Evolutionary conservation across 2,888 invertebrate species (phyloP), one percentile per base, ranked within the genome.

Genomic region (Phyllotreta striolata): DNA sequence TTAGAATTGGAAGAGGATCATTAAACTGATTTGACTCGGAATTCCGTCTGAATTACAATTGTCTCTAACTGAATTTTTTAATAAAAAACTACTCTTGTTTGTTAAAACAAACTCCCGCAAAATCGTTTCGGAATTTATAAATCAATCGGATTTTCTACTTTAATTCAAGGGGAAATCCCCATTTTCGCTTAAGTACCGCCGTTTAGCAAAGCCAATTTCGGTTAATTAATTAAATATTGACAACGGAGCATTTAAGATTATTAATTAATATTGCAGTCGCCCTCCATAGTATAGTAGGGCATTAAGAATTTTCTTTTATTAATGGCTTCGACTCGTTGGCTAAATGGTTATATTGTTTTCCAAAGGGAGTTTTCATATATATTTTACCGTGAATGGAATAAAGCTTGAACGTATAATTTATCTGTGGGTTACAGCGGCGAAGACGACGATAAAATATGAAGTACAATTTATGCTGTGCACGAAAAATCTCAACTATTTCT

Each of bases 161-260:
- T 12, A 37, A 24, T 13, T 49, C 38, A 24, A 24, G 24, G 1
- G 54, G 43, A 52, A 57, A 58, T 52, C 34, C 47, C 2, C 39
- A 59, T 55, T 59, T 39, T 34, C 39, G 12, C 49, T 39, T 40
- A 60, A 60, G 35, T 51, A 43, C 43, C 43, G 41, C 51, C 43
- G 35, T 37, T 46, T 24, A n/a, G 1, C 24, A 24, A 37, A 41
- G 46, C 56, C 40, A 65, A 65, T 65, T 65, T 62, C 40, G 52
- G 54, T 52, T 55, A 64, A 65, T 65, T 62, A 65, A 57, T 65
- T 65, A 57, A 62, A 65, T 65, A 65, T 65, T 62, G 65, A 62
- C 57, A 62, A 58, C 57, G 58, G 62, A 55, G 65, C 58, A 62
- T 54, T 58, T 14, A 35, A 34, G 58, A 58, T 57, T 65, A 65